Evolutionary conservation across 2,113 vertebrate genomes (phyloP).

Genomic region (Synodontis membranacea): DNA sequence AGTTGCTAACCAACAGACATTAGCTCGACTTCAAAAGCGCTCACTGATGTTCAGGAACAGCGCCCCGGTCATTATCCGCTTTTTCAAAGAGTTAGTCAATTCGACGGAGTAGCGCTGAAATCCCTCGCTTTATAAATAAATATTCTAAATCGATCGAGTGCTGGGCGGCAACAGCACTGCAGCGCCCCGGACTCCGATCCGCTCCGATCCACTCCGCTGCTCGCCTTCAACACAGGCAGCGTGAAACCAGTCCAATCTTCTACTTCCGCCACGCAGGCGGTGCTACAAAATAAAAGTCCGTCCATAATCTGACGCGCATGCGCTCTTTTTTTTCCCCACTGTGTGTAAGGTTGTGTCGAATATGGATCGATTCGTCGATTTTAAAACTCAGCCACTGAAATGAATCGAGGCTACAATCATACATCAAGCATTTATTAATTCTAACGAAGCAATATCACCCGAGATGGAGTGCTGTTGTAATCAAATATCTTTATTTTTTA

Average conservation of each 20-base stretch:
- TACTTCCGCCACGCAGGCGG: constrained; percentile 22
- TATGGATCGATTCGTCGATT: too few relatives aligned
- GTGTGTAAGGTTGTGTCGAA: not conserved
- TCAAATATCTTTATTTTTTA: too few relatives aligned
- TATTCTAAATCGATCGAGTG: not conserved
- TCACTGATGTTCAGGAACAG: not conserved
- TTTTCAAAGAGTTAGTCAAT: not conserved
- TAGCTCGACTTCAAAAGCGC: constrained; percentile 19
- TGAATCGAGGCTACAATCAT: not conserved
- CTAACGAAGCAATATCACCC: too few relatives aligned
- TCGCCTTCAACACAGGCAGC: constrained; percentile 43
- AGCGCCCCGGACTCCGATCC: constrained; percentile 39
- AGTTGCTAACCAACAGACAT: constrained; percentile 36
- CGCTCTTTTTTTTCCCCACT: too few relatives aligned
- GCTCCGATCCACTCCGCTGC: constrained; percentile 37
- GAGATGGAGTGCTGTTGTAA: too few relatives aligned
- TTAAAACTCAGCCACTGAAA: not conserved
- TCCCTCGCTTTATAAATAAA: not conserved
- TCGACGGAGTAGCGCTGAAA: not conserved
- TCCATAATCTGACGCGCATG: not conserved
- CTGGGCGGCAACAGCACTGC: constrained; percentile 50
- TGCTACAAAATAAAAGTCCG: too few relatives aligned
- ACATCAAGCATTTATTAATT: too few relatives aligned
- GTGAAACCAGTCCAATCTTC: constrained; percentile 8
- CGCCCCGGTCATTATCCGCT: too few relatives aligned